Conservation (phyloP, 2,113 vertebrate genomes). For the Hucho hucho region DNA sequence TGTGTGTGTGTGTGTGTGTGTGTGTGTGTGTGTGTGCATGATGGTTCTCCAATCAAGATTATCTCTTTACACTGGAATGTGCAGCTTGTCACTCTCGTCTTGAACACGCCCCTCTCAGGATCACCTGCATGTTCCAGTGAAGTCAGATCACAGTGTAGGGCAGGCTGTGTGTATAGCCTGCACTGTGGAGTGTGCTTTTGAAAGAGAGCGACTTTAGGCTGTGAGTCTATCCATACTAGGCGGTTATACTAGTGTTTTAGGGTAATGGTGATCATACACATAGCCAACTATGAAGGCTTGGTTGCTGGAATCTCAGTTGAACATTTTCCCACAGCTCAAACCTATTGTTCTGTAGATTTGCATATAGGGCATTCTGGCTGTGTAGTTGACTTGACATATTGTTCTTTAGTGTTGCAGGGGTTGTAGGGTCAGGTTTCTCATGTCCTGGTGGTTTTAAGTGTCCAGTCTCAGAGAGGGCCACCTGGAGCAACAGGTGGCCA, state of each 20-base stretch:
- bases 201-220: too few species aligned
- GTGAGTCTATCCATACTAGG: too few species aligned
- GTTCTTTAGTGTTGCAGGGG: slow-evolving; percentile 27
- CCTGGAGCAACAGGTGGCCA: slow-evolving; percentile 67
- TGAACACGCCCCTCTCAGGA: slow-evolving; percentile 20
- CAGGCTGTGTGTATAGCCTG: slow-evolving; percentile 11
- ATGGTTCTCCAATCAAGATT: slow-evolving; percentile 60
- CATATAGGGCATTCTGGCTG: slow-evolving; percentile 4
- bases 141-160: slow-evolving; percentile 22
- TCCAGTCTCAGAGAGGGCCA: slow-evolving; percentile 29
- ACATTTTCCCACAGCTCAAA: neutral
- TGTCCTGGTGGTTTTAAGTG: slow-evolving; percentile 48
- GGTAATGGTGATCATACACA: too few species aligned
- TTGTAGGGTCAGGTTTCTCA: slow-evolving; percentile 15
- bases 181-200: neutral
- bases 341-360: slow-evolving; percentile 11
- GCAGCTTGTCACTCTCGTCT: slow-evolving; percentile 48
- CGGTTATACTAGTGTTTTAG: too few species aligned
- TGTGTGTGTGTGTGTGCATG: slow-evolving; percentile 21
- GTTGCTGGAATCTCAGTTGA: neutral
- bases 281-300: neutral
- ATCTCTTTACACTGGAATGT: slow-evolving; percentile 66
- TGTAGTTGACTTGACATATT: too few species aligned
- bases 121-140: slow-evolving; percentile 37
- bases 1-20: slow-evolving; percentile 16